Evolutionary conservation across 2,113 vertebrate species (phyloP).

Genomic region (Ctenomys sociabilis): DNA sequence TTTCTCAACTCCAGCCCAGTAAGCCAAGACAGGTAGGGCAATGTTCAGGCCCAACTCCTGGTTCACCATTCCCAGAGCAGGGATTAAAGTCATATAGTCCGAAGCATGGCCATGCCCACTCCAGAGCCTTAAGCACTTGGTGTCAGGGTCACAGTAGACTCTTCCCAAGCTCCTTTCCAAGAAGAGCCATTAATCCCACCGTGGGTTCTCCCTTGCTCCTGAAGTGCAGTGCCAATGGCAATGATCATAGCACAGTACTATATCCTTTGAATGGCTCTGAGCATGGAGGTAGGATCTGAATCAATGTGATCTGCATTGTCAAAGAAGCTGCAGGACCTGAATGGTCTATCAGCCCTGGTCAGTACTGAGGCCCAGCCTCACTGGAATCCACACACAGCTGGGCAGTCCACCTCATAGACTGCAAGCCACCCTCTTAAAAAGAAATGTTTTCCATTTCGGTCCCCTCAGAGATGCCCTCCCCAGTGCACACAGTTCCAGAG

Average conservation of each 20-base stretch:
- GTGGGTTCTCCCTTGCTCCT: neutral
- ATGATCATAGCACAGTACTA: neutral
- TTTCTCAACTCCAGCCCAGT: neutral
- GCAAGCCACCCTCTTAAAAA: neutral
- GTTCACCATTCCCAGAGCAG: neutral
- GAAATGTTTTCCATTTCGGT: neutral
- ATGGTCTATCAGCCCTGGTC: neutral
- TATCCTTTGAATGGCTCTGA: neutral
- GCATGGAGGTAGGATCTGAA: neutral
- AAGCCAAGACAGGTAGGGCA: neutral
- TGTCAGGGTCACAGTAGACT: neutral
- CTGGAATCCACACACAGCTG: neutral
- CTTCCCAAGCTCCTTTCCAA: neutral
- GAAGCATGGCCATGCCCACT: neutral
- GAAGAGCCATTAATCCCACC: neutral
- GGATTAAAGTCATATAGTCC: neutral
- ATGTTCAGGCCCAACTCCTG: neutral
- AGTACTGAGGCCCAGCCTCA: neutral
- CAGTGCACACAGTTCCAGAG: neutral
- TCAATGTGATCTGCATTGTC: neutral
- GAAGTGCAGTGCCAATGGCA: neutral
- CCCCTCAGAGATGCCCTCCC: neutral
- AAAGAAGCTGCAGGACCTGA: neutral
- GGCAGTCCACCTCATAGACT: neutral
- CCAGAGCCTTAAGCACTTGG: neutral